A percentile compares a stretch with the other conserved stretches of the same genome.
phyloP scores from a whole-genome alignment of 2,113 vertebrate species.

The Urocitellus parryii region DNA sequence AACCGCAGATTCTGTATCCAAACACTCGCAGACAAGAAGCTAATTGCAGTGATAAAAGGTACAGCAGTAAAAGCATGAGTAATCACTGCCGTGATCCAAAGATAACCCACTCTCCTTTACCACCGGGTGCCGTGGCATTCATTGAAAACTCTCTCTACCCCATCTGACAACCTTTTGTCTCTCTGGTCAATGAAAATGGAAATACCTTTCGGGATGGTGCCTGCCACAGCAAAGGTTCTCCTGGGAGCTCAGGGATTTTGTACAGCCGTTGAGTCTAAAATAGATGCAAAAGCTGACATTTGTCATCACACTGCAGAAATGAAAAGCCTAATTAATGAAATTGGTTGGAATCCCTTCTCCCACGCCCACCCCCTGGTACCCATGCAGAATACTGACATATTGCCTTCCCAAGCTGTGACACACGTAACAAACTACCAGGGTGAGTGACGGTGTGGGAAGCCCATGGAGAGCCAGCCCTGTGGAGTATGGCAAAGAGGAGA shows the following conservation, averaged over 20 bases:
- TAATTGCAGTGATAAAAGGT: conserved; percentile 69
- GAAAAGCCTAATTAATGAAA: conserved; percentile 41
- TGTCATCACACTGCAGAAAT: conserved; percentile 19
- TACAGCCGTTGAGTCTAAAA: neutral
- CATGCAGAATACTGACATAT: neutral
- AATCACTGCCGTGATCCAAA: neutral
- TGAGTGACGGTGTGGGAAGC: neutral
- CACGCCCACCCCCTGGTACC: neutral
- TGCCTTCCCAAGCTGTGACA: neutral
- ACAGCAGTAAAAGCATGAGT: conserved; percentile 14
- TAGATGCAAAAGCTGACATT: conserved; percentile 23
- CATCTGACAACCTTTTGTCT: conserved; percentile 52
- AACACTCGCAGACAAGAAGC: conserved; percentile 69
- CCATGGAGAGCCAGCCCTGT: accelerated
- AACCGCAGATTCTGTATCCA: conserved; percentile 65
- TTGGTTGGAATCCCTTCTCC: conserved; percentile 16
- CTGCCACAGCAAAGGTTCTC: neutral
- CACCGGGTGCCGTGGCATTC: neutral
- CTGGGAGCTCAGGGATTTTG: neutral
- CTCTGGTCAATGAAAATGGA: neutral
- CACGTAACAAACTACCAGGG: neutral
- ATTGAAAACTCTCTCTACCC: neutral
- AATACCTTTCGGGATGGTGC: neutral
- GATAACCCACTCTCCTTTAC: neutral
- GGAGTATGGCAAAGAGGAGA: neutral